These are phyloP conservation scores for Euglossa dilemma DNA, from an alignment of 1,140 invertebrate species.

Conservation along the genomic window DNA sequence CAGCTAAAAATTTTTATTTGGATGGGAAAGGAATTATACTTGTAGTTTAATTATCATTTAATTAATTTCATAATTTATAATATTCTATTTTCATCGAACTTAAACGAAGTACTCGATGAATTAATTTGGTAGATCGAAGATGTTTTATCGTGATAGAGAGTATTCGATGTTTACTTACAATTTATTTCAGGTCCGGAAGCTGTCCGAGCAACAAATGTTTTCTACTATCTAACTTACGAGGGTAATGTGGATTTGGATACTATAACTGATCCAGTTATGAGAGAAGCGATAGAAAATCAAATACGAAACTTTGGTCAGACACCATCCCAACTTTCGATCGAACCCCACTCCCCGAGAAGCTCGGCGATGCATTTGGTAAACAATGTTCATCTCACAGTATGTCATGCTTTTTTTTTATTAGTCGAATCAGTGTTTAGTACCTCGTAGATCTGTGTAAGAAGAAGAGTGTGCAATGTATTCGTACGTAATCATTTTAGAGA, in stretches of 20 bases:
- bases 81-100: too few species aligned
- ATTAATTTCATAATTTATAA: too few species aligned
- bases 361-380: slow-evolving; percentile 98
- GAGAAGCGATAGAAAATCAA: slow-evolving; percentile 98
- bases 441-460: slow-evolving; percentile 4
- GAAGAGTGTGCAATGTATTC: slow-evolving; percentile 47
- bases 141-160: too few species aligned
- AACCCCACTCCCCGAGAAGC: slow-evolving; percentile 98
- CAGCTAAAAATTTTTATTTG: too few species aligned
- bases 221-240: slow-evolving; percentile 99
- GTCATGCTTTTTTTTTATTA: not conserved
- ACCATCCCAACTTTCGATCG: slow-evolving; percentile 97
- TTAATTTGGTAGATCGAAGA: too few species aligned
- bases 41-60: too few species aligned
- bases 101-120: too few species aligned
- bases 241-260: slow-evolving; percentile 96
- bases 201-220: slow-evolving; percentile 97
- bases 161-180: not conserved
- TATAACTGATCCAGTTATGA: slow-evolving; percentile 95
- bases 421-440: not conserved
- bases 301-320: slow-evolving; percentile 99
- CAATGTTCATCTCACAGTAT: slow-evolving; percentile 44
- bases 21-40: too few species aligned
- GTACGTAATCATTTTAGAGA: slow-evolving; percentile 28
- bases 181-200: slow-evolving; percentile 93